Evolutionary conservation across 92 coral and sea anemone species (phyloP), one percentile per base, ranked within the genome.

Genomic region (Porites cylindrica): DNA sequence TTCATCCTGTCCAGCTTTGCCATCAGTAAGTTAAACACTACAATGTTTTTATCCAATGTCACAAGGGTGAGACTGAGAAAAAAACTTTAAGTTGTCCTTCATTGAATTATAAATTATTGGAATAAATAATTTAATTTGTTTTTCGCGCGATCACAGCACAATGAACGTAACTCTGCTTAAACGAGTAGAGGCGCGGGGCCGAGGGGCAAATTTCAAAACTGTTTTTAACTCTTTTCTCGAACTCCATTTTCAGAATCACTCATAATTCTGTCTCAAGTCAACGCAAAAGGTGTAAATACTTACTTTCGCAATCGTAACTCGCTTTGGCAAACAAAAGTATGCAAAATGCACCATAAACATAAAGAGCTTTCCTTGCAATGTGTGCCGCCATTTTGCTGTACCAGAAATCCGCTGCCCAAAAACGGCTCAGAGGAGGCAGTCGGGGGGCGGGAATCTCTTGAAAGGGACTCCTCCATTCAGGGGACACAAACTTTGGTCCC

Each of bases 321-420:
- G 8, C 54, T 18, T 26, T 38, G 65, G 19, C 76, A 24, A 16
- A 32, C 24, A 69, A 24, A 81, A 81, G 6, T 16, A 53, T 53
- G 10, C 5, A 19, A 20, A 79, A 79, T 17, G 65, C 4, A 16
- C 53, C 60, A 14, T 68, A 53, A 81, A 70, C 16, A 11, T 54
- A 8, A 16, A 69, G 13, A 54, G 11, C 26, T 26, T 29, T 51
- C 17, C 9, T 6, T 7, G 50, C 66, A 7, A n/a, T 53, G 63
- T 19, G 76, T 18, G 85, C 76, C 76, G 76, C 85, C 85, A 81
- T 81, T 69, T 81, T 69, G 9, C 9, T 32, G 47, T 38, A 38
- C 47, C 47, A 38, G 47, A 38, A 20, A 12, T 64, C 83, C 83
- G 83, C 83, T 79, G 83, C 54, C 56, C 53, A 81, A 50, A 17